Evolutionary conservation across 2,797 vertebrate genomes (phyloP), one percentile per base, ranked within the genome.

Genomic region (Bradypodion pumilum): DNA sequence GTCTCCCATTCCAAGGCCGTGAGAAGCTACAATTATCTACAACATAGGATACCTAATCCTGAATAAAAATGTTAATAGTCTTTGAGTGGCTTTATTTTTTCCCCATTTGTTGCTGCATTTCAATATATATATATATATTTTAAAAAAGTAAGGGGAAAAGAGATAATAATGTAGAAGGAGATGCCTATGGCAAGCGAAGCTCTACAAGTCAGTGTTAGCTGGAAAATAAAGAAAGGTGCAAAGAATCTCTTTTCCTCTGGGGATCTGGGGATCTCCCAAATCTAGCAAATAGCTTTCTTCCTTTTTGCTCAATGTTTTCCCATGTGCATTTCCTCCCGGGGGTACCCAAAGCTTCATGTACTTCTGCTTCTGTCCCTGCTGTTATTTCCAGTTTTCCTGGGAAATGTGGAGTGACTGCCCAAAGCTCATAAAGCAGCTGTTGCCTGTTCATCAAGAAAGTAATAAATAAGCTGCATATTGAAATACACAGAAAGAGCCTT

Each of bases 391-490:
- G 52, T 66, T 81, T 42, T n/a, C 74, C 74, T 60, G 52, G 56
- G 62, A 81, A 85, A 85, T 70, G 44, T 81, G 80, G 73, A 77
- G 40, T 32, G 52, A 85, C 77, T 72, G 84, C 74, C 32, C 49
- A 72, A 42, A 62, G 84, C 78, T 66, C 49, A 65, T 9, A 76
- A 81, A 85, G 59, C 84, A 85, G 65, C 74, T 77, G 84, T 46
- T 77, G 74, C 74, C 66, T 77, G 44, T 62, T 52, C 77, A 76
- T 29, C 65, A 32, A 52, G 56, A 81, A 23, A 77, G 65, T 42
- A 77, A 40, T 40, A 70, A 81, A 72, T 75, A 56, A 72, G 65
- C 32, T 52, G 63, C 79, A 72, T 70, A 77, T 62, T n/a, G n/a
- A n/a, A n/a, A n/a, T n/a, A n/a, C n/a, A n/a, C n/a, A n/a, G n/a